Conservation (phyloP, 2,888 invertebrate genomes). For the Drosophila gaucha region DNA sequence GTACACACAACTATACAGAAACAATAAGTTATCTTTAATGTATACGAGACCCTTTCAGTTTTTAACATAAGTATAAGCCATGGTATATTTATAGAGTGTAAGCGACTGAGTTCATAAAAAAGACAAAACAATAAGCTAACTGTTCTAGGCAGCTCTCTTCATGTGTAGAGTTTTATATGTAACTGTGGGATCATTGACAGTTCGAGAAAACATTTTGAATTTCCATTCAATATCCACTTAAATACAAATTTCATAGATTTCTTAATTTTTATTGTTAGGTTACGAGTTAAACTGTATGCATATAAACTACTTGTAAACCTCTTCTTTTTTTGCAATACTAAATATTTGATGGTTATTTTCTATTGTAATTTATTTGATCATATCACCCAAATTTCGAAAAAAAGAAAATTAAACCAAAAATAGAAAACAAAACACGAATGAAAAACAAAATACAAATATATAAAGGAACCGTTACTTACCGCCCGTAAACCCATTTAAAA, state of each 20-base stretch:
- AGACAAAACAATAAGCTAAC: conserved; percentile 19
- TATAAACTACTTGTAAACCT: conserved; percentile 56
- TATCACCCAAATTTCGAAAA: conserved; percentile 49
- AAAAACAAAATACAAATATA: conserved; percentile 29
- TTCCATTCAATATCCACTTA: conserved; percentile 28
- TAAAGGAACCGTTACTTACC: conserved; percentile 33
- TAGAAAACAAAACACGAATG: conserved; percentile 38
- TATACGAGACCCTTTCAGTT: conserved; percentile 38
- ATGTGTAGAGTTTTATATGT: conserved; percentile 13
- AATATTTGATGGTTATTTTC: conserved; percentile 67
- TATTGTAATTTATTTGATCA: conserved; percentile 50
- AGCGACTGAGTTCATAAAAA: conserved; percentile 23
- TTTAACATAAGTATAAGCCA: conserved; percentile 45
- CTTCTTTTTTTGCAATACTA: conserved; percentile 42
- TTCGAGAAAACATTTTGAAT: conserved; percentile 37
- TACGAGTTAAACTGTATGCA: conserved; percentile 69
- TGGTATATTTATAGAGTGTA: conserved; percentile 42
- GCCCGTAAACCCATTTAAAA: conserved; percentile 58
- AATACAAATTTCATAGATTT: conserved; percentile 32
- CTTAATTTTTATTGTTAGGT: conserved; percentile 53
- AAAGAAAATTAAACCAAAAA: conserved; percentile 41
- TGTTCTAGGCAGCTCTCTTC: conserved; percentile 27
- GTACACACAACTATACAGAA: conserved; percentile 30
- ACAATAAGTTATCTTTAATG: conserved; percentile 56
- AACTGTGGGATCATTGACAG: conserved; percentile 47